Conservation (phyloP, 2,888 invertebrate genomes). For the Pinctada fucata region DNA sequence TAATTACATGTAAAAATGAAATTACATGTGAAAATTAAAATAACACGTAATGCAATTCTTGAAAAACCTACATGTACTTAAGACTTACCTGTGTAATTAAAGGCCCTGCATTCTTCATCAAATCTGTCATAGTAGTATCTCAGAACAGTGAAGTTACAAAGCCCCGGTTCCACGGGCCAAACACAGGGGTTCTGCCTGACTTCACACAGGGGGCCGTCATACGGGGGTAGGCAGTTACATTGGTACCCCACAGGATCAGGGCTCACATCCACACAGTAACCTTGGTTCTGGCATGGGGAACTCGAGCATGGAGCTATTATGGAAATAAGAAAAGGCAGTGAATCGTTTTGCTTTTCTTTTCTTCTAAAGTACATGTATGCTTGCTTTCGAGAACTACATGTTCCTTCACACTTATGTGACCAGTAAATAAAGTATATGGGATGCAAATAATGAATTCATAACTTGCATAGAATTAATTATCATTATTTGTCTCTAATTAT, state of each 20-base stretch:
- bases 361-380: too few relatives aligned
- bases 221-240: conserved; percentile 67
- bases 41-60: too few relatives aligned
- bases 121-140: conserved; percentile 68
- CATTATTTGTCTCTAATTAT: too few relatives aligned
- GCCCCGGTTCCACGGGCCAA: conserved; percentile 64
- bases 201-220: conserved; percentile 65
- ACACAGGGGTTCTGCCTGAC: conserved; percentile 66
- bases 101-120: conserved; percentile 65
- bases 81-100: conserved; percentile 65
- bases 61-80: too few relatives aligned
- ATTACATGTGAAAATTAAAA: too few relatives aligned
- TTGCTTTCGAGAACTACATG: too few relatives aligned
- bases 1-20: too few relatives aligned
- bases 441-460: too few relatives aligned
- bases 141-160: conserved; percentile 59
- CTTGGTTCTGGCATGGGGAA: conserved; percentile 67
- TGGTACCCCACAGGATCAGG: conserved; percentile 49
- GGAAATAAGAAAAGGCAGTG: conserved; percentile 5
- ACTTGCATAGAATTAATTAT: too few relatives aligned
- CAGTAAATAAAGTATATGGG: too few relatives aligned
- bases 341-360: too few relatives aligned
- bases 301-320: conserved; percentile 61
- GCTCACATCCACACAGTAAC: conserved; percentile 56
- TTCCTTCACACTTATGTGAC: too few relatives aligned